Evolutionary conservation across 2,113 vertebrate species (phyloP).

Genomic region (Microcebus tavaratra): DNA sequence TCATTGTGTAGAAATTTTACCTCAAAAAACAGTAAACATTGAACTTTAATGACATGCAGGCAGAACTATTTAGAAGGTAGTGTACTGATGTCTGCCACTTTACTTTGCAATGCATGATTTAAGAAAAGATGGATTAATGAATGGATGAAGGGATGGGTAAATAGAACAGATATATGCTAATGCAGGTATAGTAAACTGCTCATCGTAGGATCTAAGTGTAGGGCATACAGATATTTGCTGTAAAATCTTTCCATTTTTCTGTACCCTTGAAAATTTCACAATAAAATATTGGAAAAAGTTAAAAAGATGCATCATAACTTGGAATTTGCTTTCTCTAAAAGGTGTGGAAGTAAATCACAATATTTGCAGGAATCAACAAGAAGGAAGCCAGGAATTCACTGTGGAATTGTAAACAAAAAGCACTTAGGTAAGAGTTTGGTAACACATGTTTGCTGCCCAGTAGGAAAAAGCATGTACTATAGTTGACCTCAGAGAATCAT

Average conservation of each 20-base stretch:
- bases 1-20: background rate
- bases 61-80: background rate
- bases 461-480: constrained; percentile 52
- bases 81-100: background rate
- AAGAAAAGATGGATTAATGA: background rate
- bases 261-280: background rate
- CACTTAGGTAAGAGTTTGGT: constrained; percentile 54
- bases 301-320: constrained; percentile 66
- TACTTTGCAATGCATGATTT: background rate
- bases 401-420: constrained; percentile 54
- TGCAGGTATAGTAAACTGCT: background rate
- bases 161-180: background rate
- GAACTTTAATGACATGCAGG: background rate
- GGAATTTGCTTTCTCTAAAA: constrained; percentile 51
- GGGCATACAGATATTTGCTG: background rate
- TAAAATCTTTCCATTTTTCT: background rate
- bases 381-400: constrained; percentile 14
- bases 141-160: background rate
- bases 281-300: constrained; percentile 72
- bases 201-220: background rate
- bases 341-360: constrained; percentile 24
- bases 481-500: constrained; percentile 62
- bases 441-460: constrained; percentile 57
- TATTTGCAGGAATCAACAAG: constrained; percentile 6
- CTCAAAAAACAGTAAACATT: background rate